phyloP scores from a whole-genome alignment of 92 coral and sea anemone genomes.

The Actinostola sp. region DNA sequence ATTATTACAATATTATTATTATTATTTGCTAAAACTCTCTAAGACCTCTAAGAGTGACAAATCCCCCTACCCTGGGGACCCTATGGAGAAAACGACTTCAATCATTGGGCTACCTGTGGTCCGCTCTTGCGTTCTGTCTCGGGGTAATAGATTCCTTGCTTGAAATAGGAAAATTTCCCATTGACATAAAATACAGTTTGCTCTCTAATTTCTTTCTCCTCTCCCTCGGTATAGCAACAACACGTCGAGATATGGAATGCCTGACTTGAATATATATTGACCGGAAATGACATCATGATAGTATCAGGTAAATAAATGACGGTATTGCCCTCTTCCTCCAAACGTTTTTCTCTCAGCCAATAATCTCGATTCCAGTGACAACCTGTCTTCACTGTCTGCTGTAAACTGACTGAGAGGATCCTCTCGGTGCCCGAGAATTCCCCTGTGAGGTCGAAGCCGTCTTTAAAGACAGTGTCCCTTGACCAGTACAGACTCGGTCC shows the following conservation, averaged over 20 bases:
- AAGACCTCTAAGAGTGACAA: no score
- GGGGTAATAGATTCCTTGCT: slow-evolving; percentile 31
- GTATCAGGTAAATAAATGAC: slow-evolving; percentile 30
- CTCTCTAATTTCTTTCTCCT: slow-evolving; percentile 24
- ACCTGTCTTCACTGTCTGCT: neutral
- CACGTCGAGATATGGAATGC: slow-evolving; percentile 16
- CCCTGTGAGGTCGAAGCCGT: neutral
- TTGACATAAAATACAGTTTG: slow-evolving; percentile 29
- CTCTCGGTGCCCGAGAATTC: slow-evolving; percentile 14
- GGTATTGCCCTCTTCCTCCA: slow-evolving; percentile 12
- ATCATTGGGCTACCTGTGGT: slow-evolving; percentile 12
- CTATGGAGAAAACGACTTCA: neutral
- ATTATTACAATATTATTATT: no score
- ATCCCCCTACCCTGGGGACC: neutral
- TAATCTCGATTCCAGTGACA: slow-evolving; percentile 18
- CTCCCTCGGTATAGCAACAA: slow-evolving; percentile 9
- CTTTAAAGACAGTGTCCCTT: neutral
- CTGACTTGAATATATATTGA: neutral
- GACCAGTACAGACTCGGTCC: slow-evolving; percentile 41
- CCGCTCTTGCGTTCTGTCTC: neutral
- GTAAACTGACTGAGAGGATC: neutral
- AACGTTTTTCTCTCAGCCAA: slow-evolving; percentile 7
- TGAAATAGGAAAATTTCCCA: slow-evolving; percentile 23
- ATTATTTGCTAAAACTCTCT: no score
- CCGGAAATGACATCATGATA: slow-evolving; percentile 27